Evolutionary conservation across 2,797 vertebrate species (phyloP), one percentile per base, ranked within the genome.

Genomic region (Gymnoscopelus braueri): DNA sequence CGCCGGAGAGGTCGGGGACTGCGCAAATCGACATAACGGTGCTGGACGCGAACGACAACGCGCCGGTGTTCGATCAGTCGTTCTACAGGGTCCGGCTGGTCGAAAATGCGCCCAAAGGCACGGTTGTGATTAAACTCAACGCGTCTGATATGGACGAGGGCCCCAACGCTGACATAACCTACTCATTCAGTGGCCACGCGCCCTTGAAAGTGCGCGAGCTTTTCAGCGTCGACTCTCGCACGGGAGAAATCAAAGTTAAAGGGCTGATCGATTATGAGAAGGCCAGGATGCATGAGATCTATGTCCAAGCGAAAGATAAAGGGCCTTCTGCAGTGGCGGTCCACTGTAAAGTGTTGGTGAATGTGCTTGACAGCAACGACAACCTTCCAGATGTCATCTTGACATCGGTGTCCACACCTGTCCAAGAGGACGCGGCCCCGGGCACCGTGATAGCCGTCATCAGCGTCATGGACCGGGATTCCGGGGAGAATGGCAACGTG

Each of bases 81-180:
- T 92, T 95, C 0, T 97, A 98, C 0, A 87, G 93, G 0, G 94
- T 96, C 14, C 93, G 92, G 66, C 88, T 99, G 1, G 86, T 90
- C 0, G 96, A 98, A 74, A 95, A 95, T 65, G 93, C 93, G 3
- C 93, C 93, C 0, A 90, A 89, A 0, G 96, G 96, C 10, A 95
- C 95, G 0, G 88, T 96, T 54, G 94, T 97, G 32, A 94, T 96
- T 15, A 93, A 91, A 58, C 90, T 98, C 12, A 97, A 98, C 0
- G 97, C 96, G 39, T 96, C 95, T 0, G 97, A 99, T 48, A 64
- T 93, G 19, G 96, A 99, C 0, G 95, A 97, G 74, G 96, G 95
- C 49, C 85, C 94, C 54, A 97, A 98, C 0, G 96, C 95, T 1
- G 96, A 97, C 62, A 93, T 98, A 0, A 88, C 93, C 0, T 98